Conservation (phyloP, 2,113 vertebrate species). For the Micronycteris hirsuta region DNA sequence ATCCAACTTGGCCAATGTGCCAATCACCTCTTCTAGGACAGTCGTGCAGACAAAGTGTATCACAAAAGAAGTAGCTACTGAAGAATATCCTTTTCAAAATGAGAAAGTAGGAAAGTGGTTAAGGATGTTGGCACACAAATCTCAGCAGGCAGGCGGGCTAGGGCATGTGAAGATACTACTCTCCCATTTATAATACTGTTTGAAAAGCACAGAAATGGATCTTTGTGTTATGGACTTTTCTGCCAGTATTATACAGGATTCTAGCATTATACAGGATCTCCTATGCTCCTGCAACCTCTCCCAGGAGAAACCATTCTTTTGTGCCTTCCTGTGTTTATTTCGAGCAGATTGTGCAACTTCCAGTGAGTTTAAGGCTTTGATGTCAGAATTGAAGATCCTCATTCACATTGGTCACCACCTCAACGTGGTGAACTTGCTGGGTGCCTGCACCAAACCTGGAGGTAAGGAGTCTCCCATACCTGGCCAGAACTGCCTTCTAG, state of each 20-base stretch:
- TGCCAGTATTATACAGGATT: not conserved
- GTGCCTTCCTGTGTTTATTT: not conserved
- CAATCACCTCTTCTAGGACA: not conserved
- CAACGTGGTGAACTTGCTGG: conserved; percentile 94
- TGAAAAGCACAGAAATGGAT: conserved; percentile 53
- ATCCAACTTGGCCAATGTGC: not conserved
- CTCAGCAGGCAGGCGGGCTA: not conserved
- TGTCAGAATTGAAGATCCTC: conserved; percentile 96
- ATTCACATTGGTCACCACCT: conserved; percentile 96
- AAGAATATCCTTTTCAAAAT: not conserved
- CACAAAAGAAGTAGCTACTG: not conserved
- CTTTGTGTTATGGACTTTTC: conserved; percentile 54
- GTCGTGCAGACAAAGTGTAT: not conserved
- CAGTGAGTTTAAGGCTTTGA: conserved; percentile 93
- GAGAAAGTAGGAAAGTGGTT: not conserved
- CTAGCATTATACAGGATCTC: conserved; percentile 76
- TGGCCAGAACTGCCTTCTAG: not conserved
- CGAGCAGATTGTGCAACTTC: conserved; percentile 90
- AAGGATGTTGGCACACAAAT: not conserved
- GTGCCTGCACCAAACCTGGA: conserved; percentile 95
- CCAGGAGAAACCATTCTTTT: not conserved
- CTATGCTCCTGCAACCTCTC: not conserved
- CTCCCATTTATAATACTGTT: conserved; percentile 57
- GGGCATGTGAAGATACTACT: conserved; percentile 10
- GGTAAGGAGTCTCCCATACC: conserved; percentile 79